phyloP scores from a whole-genome alignment of 1,140 invertebrate genomes.

The Danaus melanippus region DNA sequence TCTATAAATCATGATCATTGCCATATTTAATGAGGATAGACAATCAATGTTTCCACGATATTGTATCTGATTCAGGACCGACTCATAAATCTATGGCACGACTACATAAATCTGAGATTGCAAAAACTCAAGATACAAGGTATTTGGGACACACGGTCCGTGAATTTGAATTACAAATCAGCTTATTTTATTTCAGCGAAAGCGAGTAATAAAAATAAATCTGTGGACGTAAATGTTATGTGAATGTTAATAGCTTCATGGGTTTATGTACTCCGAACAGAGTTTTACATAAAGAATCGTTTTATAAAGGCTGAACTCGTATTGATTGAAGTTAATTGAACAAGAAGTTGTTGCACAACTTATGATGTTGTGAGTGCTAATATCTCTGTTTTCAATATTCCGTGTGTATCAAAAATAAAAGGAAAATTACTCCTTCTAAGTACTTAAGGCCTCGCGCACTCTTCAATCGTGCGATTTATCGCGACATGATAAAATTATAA shows the following conservation, averaged over 20 bases:
- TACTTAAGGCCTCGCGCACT: conserved; percentile 23
- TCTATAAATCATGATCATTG: conserved; percentile 21
- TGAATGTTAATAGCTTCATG: no score
- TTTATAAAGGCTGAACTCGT: no score
- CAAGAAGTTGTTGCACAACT: no score
- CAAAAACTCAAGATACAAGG: conserved; percentile 42
- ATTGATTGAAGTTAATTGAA: no score
- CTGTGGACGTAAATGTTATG: not conserved
- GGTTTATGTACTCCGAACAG: no score
- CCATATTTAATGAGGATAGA: conserved; percentile 20
- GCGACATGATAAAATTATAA: conserved; percentile 51
- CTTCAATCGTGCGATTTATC: conserved; percentile 38
- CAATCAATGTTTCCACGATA: conserved; percentile 19
- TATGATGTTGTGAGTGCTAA: no score
- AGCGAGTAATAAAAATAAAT: conserved; percentile 15
- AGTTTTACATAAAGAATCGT: no score
- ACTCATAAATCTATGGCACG: conserved; percentile 43
- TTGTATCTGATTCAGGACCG: conserved; percentile 21
- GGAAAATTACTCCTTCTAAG: conserved; percentile 30
- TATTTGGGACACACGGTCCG: conserved; percentile 22
- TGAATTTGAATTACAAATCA: conserved; percentile 14
- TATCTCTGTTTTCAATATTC: no score
- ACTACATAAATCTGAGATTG: conserved; percentile 44
- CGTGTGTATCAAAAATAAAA: conserved; percentile 22
- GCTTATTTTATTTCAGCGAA: conserved; percentile 10